phyloP scores from a whole-genome alignment of 1,140 invertebrate genomes.

The Homalodisca vitripennis region DNA sequence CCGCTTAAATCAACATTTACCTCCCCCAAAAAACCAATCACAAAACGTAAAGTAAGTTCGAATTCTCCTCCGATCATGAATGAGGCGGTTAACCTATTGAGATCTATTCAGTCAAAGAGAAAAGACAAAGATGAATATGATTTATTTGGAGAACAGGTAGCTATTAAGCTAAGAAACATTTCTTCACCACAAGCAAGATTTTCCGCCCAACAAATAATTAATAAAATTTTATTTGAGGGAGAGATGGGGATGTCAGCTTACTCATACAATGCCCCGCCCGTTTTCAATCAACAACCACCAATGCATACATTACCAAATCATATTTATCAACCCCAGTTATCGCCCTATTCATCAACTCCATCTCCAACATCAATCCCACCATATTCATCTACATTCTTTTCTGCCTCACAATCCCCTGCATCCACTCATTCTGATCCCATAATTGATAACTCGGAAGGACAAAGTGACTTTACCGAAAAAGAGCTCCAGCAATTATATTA shows the following conservation, averaged over 20 bases:
- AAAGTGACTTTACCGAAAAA: slow-evolving; percentile 1
- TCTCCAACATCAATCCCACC: not conserved
- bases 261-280: slow-evolving; percentile 1
- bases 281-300: not conserved
- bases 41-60: slow-evolving; percentile 17
- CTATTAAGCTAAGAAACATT: slow-evolving; percentile 4
- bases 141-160: slow-evolving; percentile 18
- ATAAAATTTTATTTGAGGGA: slow-evolving; percentile 10
- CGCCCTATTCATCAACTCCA: slow-evolving; percentile 4
- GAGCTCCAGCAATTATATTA: slow-evolving; percentile 5
- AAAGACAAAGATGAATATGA: slow-evolving; percentile 13
- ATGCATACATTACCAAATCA: not conserved
- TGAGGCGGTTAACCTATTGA: slow-evolving; percentile 23
- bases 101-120: slow-evolving; percentile 19
- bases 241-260: slow-evolving; percentile 7
- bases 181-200: slow-evolving; percentile 9
- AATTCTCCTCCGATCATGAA: slow-evolving; percentile 23
- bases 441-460: not conserved
- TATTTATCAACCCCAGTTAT: slow-evolving; percentile 12
- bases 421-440: not conserved
- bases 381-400: slow-evolving; percentile 10
- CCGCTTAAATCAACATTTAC: slow-evolving; percentile 9
- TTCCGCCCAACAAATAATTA: slow-evolving; percentile 11
- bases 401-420: slow-evolving; percentile 5
- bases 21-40: slow-evolving; percentile 17